Evolutionary conservation across 1,140 invertebrate genomes (phyloP), one percentile per base, ranked within the genome.

Genomic region (Drosophila bipectinata): DNA sequence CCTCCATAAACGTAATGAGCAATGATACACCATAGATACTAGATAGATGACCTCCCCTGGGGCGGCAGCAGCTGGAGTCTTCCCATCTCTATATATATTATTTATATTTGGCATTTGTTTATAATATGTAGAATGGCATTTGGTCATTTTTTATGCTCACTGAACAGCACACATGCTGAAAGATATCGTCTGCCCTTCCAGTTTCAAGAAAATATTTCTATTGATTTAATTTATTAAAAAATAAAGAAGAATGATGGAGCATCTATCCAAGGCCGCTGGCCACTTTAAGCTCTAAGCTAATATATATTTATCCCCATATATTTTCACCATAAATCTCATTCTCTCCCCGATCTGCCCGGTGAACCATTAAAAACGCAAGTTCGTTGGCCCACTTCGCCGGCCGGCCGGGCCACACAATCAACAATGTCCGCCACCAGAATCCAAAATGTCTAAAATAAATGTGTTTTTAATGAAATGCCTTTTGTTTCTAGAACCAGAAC

Each of bases 381-480:
- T 83, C 79, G 66, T 83, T 83, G 79, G 72, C 75, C 75, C 72
- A 83, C 51, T 83, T 83, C 28, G 48, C 37, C 37, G 18, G 47
- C 47, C 24, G 47, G 54, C 63, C 73, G 62, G 1, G 10, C 51
- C 56, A 48, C 39, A 64, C 39, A 64, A 69, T 67, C 72, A 62
- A 62, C 74, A 34, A 52, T 54, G 64, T 68, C 64, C 64, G 64
- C 61, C 61, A 63, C 45, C 48, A 66, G 47, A 61, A 60, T 68
- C 45, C 48, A 66, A 41, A 61, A 60, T 68, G 62, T 63, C 57
- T 63, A 74, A 83, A 72, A 75, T 79, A 83, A 83, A 83, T 83
- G 79, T 76, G 75, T 79, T 83, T 83, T 83, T 83, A 83, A 83
- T 83, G 79, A 83, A 83, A 83, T 83, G 58, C 57, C 72, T 79